Base-by-base conservation (phyloP, 2,797 vertebrate species). In the Huso huso region DNA sequence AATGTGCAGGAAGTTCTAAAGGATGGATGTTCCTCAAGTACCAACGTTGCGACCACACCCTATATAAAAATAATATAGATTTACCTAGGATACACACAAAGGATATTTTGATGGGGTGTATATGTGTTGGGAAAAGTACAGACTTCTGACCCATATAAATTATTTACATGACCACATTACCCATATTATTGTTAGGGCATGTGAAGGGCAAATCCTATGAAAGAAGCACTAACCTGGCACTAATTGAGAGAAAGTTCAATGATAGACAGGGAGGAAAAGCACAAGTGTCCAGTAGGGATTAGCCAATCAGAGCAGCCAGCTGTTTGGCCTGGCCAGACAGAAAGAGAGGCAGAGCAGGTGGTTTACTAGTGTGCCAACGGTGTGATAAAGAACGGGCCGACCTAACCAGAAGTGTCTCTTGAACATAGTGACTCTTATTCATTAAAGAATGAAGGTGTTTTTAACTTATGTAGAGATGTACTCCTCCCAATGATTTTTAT, bases 281-380 rank as follows among this genome's bases (percentile, higher is more conserved):
- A 64, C 79, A 82, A 86, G 82, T 87, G 87, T 88, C 88, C 88
- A 86, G 85, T 79, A 78, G 87, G 85, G 84, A 88, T 82, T 86
- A 84, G 81, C 87, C 87, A 86, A 89, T 84, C 83, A 78, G 82
- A 82, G 81, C 72, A 80, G 87, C 87, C 88, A 90, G 87, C 83
- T 89, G 87, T 89, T 89, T 76, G 66, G 79, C 85, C 86, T 86
- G 87, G 85, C 83, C 76, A 65, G 76, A 69, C 68, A 77, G 66
- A 87, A 74, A 81, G 80, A 71, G 74, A 66, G 75, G 70, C 51
- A 57, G 84, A 84, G 86, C 87, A 89, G 86, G 87, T 88, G 88
- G 87, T 79, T 79, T 70, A 66, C 76, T 60, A 67, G 68, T 64
- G 78, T 88, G 87, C 86, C 86, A 89, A 84, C 70, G 80, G 84